phyloP scores from a whole-genome alignment of 2,797 vertebrate genomes.

The Discoglossus pictus region DNA sequence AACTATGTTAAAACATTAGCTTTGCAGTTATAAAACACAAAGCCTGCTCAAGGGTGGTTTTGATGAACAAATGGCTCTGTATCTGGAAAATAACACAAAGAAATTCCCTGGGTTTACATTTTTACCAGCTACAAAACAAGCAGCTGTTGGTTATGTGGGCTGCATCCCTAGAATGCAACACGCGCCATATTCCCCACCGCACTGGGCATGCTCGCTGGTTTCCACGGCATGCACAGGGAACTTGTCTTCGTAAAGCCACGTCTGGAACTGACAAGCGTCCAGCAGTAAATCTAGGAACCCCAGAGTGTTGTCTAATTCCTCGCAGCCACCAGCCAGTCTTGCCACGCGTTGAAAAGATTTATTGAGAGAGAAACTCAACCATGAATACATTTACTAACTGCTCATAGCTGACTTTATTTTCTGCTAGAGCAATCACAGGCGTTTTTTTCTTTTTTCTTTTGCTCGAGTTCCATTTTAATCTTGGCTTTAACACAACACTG shows the following conservation, averaged over 20 bases:
- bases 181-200: neutral
- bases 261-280: constrained; percentile 76
- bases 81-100: constrained; percentile 16
- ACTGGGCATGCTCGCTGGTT: constrained; percentile 29
- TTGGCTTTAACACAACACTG: neutral
- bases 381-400: constrained; percentile 32
- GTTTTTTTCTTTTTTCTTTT: neutral
- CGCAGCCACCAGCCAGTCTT: constrained; percentile 32
- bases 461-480: constrained; percentile 1
- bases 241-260: constrained; percentile 69
- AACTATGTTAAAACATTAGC: constrained; percentile 9
- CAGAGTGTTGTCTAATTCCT: constrained; percentile 40
- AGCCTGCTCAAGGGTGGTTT: neutral
- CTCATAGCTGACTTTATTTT: constrained; percentile 14
- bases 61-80: constrained; percentile 10
- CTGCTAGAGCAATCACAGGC: constrained; percentile 21
- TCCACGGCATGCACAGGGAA: constrained; percentile 23
- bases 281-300: constrained; percentile 74
- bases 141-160: constrained; percentile 18
- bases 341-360: constrained; percentile 39
- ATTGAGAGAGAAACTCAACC: constrained; percentile 30
- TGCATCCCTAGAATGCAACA: constrained; percentile 7
- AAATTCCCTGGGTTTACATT: constrained; percentile 5
- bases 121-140: constrained; percentile 14
- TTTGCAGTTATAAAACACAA: constrained; percentile 7